These are phyloP conservation scores for Pseudococcus longispinus DNA, from an alignment of 2,888 invertebrate species.

Conservation along the genomic window DNA sequence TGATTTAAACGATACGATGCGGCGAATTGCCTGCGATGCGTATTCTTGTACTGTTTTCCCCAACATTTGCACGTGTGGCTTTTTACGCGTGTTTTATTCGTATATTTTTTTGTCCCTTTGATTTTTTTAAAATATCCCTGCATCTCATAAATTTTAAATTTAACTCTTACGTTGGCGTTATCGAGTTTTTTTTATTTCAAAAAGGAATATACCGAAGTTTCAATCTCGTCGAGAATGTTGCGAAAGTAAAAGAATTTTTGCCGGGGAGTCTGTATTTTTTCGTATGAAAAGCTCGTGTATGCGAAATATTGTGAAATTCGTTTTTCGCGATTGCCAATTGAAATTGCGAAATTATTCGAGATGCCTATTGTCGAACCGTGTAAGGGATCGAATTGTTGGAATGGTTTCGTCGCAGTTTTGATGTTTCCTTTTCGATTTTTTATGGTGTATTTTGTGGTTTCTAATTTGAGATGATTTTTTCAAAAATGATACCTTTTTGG, in stretches of 20 bases:
- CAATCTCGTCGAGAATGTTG: not conserved
- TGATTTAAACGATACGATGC: not conserved
- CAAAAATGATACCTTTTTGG: too few relatives aligned
- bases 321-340: not conserved
- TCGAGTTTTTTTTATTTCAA: not conserved
- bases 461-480: too few relatives aligned
- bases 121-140: not conserved
- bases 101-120: not conserved
- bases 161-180: not conserved
- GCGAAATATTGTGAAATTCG: not conserved
- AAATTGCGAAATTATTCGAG: not conserved
- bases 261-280: not conserved
- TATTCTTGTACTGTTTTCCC: not conserved
- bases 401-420: not conserved
- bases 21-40: not conserved
- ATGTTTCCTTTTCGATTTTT: not conserved
- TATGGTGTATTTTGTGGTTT: not conserved
- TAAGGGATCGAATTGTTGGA: not conserved
- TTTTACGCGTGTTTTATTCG: not conserved
- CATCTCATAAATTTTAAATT: slow-evolving; percentile 5
- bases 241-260: not conserved
- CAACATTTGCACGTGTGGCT: not conserved
- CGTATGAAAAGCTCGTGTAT: not conserved
- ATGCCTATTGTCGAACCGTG: not conserved
- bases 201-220: not conserved